Evolutionary conservation across 2,113 vertebrate species (phyloP), one percentile per base, ranked within the genome.

Genomic region (Taxidea taxus): DNA sequence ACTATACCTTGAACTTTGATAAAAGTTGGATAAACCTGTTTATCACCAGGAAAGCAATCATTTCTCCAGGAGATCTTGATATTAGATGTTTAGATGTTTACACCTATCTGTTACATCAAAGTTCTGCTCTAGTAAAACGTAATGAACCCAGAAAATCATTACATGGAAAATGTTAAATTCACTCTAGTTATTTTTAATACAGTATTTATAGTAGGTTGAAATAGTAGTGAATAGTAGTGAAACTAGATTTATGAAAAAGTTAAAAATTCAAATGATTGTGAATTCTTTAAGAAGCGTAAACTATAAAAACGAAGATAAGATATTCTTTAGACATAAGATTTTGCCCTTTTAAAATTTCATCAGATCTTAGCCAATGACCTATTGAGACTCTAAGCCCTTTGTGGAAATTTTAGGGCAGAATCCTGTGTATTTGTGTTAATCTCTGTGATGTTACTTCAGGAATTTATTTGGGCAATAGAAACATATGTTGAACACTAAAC

Each of bases 31-130:
- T 98, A 97, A 97, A 91, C 51, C 89, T 95, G 89, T 98, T 98
- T 98, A 97, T 97, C 96, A 87, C 95, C 56, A 85, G 96, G 81
- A 95, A 98, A 97, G 95, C 96, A 98, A 96, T 98, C 80, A 96
- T 96, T 98, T 97, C 72, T 96, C 95, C 58, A 72, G 82, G 70
- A 91, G 56, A 97, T 97, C 93, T 95, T 95, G 93, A 95, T 97
- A 84, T 95, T 96, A 98, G 84, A 95, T 95, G 95, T 97, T 96
- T 95, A 88, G 96, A 97, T 96, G 90, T 95, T 95, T 97, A 93
- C 20, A 90, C 89, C 83, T 96, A 88, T 97, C 95, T 95, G 58
- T 92, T 87, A 83, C 87, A 94, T 97, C 68, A 93, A 96, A 98
- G 78, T 1, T 18, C 21, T 92, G 20, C 58, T 88, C 75, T 56